Percentiles rank a stretch among this genome's conserved stretches.
Evolutionary conservation across 2,797 vertebrate species (phyloP).

Genomic region (Chelmon rostratus): DNA sequence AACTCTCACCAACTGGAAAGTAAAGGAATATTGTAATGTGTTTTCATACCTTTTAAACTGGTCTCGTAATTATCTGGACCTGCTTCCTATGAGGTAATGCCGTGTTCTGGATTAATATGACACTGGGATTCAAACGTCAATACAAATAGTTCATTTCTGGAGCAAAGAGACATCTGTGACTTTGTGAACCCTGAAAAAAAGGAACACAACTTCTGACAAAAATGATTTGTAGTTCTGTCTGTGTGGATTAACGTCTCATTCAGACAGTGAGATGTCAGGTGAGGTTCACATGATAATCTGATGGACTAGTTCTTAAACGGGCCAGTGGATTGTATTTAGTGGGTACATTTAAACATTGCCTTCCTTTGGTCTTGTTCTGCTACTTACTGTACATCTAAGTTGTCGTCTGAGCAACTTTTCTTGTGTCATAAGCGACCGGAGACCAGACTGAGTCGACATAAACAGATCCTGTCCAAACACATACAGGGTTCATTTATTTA

Average conservation of each 20-base stretch:
- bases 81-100: conserved; percentile 19
- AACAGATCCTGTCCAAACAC: neutral
- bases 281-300: conserved; percentile 31
- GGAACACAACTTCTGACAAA: conserved; percentile 37
- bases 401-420: neutral
- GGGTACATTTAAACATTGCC: neutral
- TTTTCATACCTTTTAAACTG: conserved; percentile 3
- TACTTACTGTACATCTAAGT: neutral
- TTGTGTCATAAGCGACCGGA: neutral
- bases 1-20: neutral
- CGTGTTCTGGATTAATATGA: conserved; percentile 41
- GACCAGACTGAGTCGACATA: neutral
- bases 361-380: neutral
- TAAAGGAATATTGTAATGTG: neutral
- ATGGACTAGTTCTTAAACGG: conserved; percentile 29
- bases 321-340: conserved; percentile 8
- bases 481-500: neutral
- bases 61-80: conserved; percentile 26
- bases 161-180: conserved; percentile 60
- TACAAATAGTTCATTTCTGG: conserved; percentile 24
- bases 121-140: conserved; percentile 38
- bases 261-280: conserved; percentile 24
- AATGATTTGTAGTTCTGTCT: conserved; percentile 46
- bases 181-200: conserved; percentile 36
- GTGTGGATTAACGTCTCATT: conserved; percentile 35